Percentiles rank a stretch among this genome's conserved stretches.
These are phyloP conservation scores for Poeciliopsis retropinna DNA, from an alignment of 2,113 vertebrate genomes.

Conservation along the genomic window DNA sequence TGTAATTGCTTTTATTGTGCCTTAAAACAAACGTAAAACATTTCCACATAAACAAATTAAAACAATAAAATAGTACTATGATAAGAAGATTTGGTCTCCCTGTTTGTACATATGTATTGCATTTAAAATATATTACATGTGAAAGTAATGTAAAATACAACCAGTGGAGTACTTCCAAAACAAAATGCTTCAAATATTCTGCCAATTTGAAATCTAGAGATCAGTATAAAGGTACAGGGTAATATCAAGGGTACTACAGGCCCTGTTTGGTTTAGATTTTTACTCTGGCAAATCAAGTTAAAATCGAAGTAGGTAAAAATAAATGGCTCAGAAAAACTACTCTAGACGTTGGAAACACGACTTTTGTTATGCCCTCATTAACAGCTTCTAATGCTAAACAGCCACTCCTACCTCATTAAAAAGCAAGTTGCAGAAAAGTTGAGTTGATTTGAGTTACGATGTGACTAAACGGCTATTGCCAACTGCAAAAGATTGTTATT, in stretches of 20 bases:
- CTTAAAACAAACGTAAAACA: no score
- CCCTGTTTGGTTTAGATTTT: background rate
- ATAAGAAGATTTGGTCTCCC: background rate
- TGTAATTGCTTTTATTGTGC: background rate
- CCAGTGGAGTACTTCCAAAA: background rate
- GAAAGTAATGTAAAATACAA: background rate
- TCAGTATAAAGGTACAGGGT: background rate
- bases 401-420: background rate
- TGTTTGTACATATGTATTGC: background rate
- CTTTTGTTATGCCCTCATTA: background rate
- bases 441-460: background rate
- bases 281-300: background rate
- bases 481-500: background rate
- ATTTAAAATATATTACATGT: background rate
- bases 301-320: background rate
- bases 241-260: background rate
- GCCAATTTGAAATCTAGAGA: background rate
- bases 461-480: background rate
- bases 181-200: background rate
- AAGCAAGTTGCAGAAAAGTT: background rate
- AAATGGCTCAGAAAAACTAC: background rate
- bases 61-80: background rate
- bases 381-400: background rate
- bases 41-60: no score
- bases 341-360: background rate